Evolutionary conservation across 1,140 invertebrate genomes (phyloP), one percentile per base, ranked within the genome.

Genomic region (Cotesia chilonis): DNA sequence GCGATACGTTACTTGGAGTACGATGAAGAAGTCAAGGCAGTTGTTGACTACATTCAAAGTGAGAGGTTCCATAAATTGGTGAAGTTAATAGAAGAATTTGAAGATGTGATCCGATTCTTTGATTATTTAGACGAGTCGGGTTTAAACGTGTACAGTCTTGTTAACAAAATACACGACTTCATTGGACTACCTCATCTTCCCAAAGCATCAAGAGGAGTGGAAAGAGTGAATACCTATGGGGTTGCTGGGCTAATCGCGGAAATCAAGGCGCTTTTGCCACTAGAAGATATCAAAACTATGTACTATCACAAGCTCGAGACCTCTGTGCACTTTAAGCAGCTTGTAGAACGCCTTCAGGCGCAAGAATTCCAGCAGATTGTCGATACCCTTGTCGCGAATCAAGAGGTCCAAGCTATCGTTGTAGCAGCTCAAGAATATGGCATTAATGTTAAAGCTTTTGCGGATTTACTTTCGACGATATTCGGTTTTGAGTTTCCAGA

Each of bases 241-340:
- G 20, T 82, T 0, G 35, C 63, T 55, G 81, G 80, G n/a, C 76
- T 84, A 1, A 57, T 82, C 7, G 38, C 75, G 3, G 79, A 83
- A 51, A 60, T 84, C 0, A 70, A 71, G 63, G 69, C 63, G 14
- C 12, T 82, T 0, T 76, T 85, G 41, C 83, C 83, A 2, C 9
- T 74, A 0, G 66, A 80, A 0, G 47, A 82, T 47, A 74, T 83
- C 12, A 63, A 72, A 14, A 70, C 68, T 4, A 59, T 85, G 35
- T 83, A 82, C 41, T 28, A 83, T 0, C 54, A 81, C n/a, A 84
- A 83, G 74, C 35, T 84, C 0, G 41, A 74, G n/a, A 80, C 70
- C 5, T 81, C 80, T 0, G 2, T 14, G n/a, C 70, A 70, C 2
- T 84, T 83, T 14, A 68, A 59, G 5, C 63, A 76, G 10, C 75